Conservation (phyloP, 1,140 invertebrate genomes). For the Oedothorax gibbosus region DNA sequence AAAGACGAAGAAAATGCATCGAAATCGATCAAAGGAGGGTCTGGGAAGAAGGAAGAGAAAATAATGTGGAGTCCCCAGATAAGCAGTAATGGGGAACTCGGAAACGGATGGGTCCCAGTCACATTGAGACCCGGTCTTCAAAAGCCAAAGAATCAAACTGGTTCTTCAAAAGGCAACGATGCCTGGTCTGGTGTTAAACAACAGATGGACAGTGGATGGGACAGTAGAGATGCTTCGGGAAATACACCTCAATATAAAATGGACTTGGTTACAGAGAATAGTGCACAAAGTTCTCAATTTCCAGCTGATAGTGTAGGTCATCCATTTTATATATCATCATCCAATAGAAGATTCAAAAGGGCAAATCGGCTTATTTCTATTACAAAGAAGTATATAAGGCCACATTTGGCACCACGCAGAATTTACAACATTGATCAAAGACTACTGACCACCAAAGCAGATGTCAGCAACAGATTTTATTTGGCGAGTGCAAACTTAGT, state of each 20-base stretch:
- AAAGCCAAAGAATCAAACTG: not conserved
- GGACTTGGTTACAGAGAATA: not conserved
- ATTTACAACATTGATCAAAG: not conserved
- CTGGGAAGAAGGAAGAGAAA: constrained; percentile 38
- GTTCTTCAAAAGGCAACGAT: not conserved
- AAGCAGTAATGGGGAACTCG: constrained; percentile 37
- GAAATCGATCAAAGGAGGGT: constrained; percentile 26
- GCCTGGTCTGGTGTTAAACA: constrained; percentile 24
- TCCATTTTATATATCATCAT: constrained; percentile 27
- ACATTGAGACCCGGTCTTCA: constrained; percentile 28
- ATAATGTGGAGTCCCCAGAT: constrained; percentile 53
- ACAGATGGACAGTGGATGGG: constrained; percentile 5
- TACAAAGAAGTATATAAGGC: not conserved
- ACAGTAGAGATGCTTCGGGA: not conserved
- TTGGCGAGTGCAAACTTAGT: constrained; percentile 37
- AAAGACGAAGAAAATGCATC: not conserved
- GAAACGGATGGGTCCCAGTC: constrained; percentile 47
- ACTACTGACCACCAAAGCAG: not conserved
- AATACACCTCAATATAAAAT: not conserved
- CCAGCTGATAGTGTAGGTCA: constrained; percentile 25
- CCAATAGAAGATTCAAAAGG: constrained; percentile 10
- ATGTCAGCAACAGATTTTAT: constrained; percentile 28
- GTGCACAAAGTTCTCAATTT: not conserved
- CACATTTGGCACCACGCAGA: not conserved
- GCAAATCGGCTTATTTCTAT: not conserved